A percentile compares a stretch with the other conserved stretches of the same genome.
These are phyloP conservation scores for Melanotaenia nigrans DNA, from an alignment of 2,797 vertebrate genomes.

Conservation along the genomic window DNA sequence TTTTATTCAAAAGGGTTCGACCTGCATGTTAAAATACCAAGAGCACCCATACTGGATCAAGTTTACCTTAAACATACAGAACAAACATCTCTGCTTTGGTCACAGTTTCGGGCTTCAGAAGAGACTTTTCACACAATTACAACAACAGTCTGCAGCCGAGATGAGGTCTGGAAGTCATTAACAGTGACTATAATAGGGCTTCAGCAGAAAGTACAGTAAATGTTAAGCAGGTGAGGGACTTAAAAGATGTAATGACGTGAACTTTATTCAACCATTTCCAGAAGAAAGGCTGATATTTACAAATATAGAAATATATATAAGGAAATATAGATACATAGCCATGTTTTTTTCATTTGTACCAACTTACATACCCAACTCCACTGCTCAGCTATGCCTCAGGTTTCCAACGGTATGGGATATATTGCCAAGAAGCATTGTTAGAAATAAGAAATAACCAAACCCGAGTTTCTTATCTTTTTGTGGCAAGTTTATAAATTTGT, in stretches of 20 bases:
- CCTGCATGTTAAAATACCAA: constrained; percentile 3
- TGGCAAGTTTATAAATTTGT: no score
- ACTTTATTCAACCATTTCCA: constrained; percentile 56
- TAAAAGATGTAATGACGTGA: constrained; percentile 55
- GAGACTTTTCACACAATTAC: constrained; percentile 50
- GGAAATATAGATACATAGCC: no score
- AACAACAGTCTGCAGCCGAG: constrained; percentile 39
- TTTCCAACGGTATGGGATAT: no score
- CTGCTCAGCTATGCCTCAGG: no score
- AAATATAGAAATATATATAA: no score
- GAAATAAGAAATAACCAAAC: no score
- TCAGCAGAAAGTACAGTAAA: constrained; percentile 70
- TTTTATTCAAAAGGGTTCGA: constrained; percentile 1
- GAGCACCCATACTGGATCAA: constrained; percentile 3
- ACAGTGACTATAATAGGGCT: constrained; percentile 26
- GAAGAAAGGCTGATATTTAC: constrained; percentile 1
- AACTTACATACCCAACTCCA: no score
- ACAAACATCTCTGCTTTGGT: constrained; percentile 29
- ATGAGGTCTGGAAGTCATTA: constrained; percentile 75
- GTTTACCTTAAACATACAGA: constrained; percentile 24
- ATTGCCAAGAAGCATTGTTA: no score
- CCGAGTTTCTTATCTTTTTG: no score
- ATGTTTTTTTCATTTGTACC: no score
- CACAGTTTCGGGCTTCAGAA: constrained; percentile 43
- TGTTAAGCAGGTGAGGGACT: constrained; percentile 75